Evolutionary conservation across 2,888 invertebrate species (phyloP), one percentile per base, ranked within the genome.

Genomic region (Cephus sareptanus): DNA sequence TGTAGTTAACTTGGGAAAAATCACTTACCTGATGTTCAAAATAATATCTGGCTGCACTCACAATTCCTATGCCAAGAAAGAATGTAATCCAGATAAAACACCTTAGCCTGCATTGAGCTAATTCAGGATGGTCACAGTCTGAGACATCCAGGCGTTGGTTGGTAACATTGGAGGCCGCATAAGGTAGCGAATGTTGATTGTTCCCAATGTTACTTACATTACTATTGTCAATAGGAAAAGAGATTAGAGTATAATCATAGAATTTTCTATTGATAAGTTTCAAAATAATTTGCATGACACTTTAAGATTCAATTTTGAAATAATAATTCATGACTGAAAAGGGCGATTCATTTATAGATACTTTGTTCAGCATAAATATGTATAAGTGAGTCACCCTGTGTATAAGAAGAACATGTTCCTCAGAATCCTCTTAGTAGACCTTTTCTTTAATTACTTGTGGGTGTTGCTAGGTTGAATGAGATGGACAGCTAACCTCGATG

Each of bases 11-110:
- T 37, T 37, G 13, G 37, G 37, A 37, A 37, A 70, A 75, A 73
- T 68, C 74, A 76, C 84, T 86, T 83, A 94, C 94, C 92, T 95
- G 94, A 85, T 94, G 93, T 87, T 95, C 95, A 81, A 96, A 95
- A 87, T 95, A 96, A 89, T 95, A 95, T 91, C 95, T 96, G 34
- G 94, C 94, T 37, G 94, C 95, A 0, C 94, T 95, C 75, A 96
- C 92, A 87, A 96, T 95, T 69, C 95, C 93, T 0, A 95, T 94
- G 1, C 95, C 94, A 74, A 96, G 90, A 23, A 94, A 94, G 85
- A 96, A 94, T 1, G 95, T 95, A 69, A 95, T 94, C 92, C 96
- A 95, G 92, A 96, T 94, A 92, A 92, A 88, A 92, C 94, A 89
- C 92, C 93, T 89, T 92, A 94, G 88, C 93, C 93, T 85, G 93